Percentiles rank a stretch among this genome's conserved stretches.
phyloP scores from a whole-genome alignment of 2,888 invertebrate genomes.

The Ochropacha duplaris region DNA sequence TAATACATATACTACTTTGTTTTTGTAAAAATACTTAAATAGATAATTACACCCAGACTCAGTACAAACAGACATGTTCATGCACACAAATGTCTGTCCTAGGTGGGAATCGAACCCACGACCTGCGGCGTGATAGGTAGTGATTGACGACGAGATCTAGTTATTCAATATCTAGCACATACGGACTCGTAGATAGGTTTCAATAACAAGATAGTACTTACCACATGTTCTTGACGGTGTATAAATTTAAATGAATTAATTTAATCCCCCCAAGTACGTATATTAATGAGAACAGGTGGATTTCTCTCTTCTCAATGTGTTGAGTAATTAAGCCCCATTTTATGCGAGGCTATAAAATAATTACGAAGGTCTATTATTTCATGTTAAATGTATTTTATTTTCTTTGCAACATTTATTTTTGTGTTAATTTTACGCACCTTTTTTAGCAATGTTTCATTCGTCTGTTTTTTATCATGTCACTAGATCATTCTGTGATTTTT shows the following conservation, averaged over 20 bases:
- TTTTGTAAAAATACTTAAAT: too few relatives aligned
- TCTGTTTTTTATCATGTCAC: neutral
- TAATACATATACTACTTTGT: too few relatives aligned
- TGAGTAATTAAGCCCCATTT: conserved; percentile 28
- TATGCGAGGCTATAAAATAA: conserved; percentile 24
- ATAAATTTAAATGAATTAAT: conserved; percentile 42
- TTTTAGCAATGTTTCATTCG: neutral
- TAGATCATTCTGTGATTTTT: too few relatives aligned
- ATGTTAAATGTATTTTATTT: neutral
- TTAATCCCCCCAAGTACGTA: conserved; percentile 23
- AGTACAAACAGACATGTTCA: too few relatives aligned
- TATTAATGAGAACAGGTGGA: conserved; percentile 43
- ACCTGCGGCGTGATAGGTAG: too few relatives aligned
- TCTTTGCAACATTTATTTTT: neutral
- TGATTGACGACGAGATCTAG: too few relatives aligned
- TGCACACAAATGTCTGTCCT: too few relatives aligned
- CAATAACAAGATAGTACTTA: neutral
- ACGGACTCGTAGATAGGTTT: neutral
- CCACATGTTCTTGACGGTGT: conserved; percentile 5
- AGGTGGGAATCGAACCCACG: too few relatives aligned
- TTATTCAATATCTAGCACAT: too few relatives aligned
- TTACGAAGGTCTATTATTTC: neutral
- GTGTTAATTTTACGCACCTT: too few relatives aligned
- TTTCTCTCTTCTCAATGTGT: conserved; percentile 28
- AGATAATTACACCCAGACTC: too few relatives aligned